phyloP scores from a whole-genome alignment of 2,888 invertebrate genomes.

The Odontothrips loti region DNA sequence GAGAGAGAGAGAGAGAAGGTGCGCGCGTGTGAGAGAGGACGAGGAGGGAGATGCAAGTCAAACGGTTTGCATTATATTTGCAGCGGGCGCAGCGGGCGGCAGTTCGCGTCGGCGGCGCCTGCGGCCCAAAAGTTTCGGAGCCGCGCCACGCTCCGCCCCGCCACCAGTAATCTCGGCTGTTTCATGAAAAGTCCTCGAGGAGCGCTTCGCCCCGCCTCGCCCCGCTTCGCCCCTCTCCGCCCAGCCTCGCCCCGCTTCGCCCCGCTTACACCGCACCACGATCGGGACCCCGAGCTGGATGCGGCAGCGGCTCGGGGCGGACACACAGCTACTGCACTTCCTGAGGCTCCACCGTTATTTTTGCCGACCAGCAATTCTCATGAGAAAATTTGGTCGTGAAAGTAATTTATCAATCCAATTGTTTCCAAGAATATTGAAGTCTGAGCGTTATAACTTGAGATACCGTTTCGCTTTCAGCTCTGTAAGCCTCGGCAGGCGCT shows the following conservation, averaged over 20 bases:
- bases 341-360: no score
- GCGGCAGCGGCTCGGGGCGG: no score
- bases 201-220: background rate
- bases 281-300: no score
- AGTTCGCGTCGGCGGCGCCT: background rate
- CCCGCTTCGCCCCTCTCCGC: background rate
- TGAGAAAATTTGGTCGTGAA: no score
- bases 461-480: no score
- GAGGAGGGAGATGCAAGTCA: background rate
- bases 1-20: background rate
- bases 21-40: background rate
- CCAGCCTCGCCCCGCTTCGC: background rate
- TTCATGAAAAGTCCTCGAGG: background rate
- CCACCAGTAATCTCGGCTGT: background rate
- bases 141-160: no score
- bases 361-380: no score
- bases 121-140: background rate
- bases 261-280: background rate
- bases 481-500: no score
- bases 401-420: no score
- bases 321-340: no score
- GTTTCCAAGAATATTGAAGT: no score
- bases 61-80: constrained; percentile 4
- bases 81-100: background rate
- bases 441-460: no score